phyloP scores from a whole-genome alignment of 2,888 invertebrate genomes.

The Protula sp. region DNA sequence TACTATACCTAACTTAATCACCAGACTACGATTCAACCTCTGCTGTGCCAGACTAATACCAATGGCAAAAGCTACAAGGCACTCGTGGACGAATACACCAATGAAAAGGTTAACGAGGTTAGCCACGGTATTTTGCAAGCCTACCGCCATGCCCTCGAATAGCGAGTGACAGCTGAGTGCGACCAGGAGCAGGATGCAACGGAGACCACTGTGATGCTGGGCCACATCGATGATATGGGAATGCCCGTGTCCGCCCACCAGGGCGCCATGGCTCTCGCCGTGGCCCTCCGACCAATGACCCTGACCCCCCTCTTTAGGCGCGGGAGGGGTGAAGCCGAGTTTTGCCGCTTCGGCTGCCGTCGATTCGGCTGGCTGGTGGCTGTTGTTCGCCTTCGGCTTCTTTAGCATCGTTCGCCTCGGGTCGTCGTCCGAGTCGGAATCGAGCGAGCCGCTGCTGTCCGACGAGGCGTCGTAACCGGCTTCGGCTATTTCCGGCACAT shows the following conservation, averaged over 20 bases:
- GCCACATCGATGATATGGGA: conserved; percentile 15
- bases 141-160: conserved; percentile 51
- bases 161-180: conserved; percentile 48
- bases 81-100: conserved; percentile 47
- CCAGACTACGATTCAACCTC: conserved; percentile 24
- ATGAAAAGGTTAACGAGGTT: conserved; percentile 36
- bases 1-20: conserved; percentile 33
- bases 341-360: not conserved
- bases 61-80: conserved; percentile 42
- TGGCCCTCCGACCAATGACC: conserved; percentile 4
- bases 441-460: too few relatives aligned
- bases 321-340: not conserved
- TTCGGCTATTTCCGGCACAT: too few relatives aligned
- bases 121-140: conserved; percentile 37
- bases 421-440: too few relatives aligned
- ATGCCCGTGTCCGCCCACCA: conserved; percentile 34
- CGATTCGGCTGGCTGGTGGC: not conserved
- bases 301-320: not conserved
- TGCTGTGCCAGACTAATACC: conserved; percentile 43
- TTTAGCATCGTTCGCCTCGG: not conserved
- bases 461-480: too few relatives aligned
- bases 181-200: conserved; percentile 38
- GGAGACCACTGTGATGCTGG: conserved; percentile 20
- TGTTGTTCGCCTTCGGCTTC: not conserved
- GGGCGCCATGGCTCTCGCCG: conserved; percentile 26